phyloP scores from a whole-genome alignment of 23 tunicate species.

The Phallusia fumigata region DNA sequence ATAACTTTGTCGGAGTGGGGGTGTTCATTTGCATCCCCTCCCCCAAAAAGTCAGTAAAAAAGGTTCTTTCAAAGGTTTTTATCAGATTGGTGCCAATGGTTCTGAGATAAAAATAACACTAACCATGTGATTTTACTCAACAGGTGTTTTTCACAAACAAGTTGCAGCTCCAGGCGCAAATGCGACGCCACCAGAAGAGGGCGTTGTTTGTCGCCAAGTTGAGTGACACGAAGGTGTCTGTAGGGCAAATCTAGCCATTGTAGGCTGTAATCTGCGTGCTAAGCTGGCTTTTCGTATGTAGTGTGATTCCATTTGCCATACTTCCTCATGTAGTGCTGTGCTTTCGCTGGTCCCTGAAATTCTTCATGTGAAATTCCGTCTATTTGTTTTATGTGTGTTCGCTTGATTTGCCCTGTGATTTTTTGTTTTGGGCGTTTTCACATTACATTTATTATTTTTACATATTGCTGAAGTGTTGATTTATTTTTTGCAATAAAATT shows the following conservation, averaged over 20 bases:
- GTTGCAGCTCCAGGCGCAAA: slow-evolving; percentile 70
- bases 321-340: not conserved
- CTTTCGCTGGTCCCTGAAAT: not conserved
- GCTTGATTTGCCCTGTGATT: not conserved
- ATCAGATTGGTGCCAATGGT: too few relatives aligned
- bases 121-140: too few relatives aligned
- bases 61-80: too few relatives aligned
- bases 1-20: too few relatives aligned
- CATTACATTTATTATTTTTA: not conserved
- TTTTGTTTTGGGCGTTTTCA: not conserved
- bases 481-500: slow-evolving; percentile 10
- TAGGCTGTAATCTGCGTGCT: not conserved
- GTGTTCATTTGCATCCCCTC: too few relatives aligned
- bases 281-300: too few relatives aligned
- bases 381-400: not conserved
- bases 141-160: slow-evolving; percentile 83
- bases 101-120: too few relatives aligned
- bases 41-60: too few relatives aligned
- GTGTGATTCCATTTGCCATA: not conserved
- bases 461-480: slow-evolving; percentile 10
- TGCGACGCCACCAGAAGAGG: slow-evolving; percentile 71
- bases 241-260: not conserved
- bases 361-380: slow-evolving; percentile 12
- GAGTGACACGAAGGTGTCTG: not conserved
- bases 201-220: slow-evolving; percentile 17